Evolutionary conservation across 2,888 invertebrate species (phyloP).

Genomic region (Strigamia maritima): DNA sequence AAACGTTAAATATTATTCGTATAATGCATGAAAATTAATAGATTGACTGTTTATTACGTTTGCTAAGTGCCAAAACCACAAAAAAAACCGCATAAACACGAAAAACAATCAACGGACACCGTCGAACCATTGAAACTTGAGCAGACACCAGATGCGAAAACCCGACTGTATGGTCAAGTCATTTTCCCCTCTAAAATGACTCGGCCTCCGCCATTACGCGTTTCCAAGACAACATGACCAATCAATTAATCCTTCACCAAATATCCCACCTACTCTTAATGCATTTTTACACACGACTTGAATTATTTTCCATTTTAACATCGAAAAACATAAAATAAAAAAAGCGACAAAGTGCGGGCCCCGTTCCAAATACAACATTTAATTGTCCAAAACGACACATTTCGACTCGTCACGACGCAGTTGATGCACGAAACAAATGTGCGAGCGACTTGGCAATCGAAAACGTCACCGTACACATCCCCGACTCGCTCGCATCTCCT

Average conservation of each 20-base stretch:
- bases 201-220: conserved; percentile 30
- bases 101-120: conserved; percentile 5
- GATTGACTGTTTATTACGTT: not conserved
- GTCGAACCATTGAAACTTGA: conserved; percentile 16
- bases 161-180: not conserved
- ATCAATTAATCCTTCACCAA: conserved; percentile 15
- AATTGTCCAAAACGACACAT: conserved; percentile 28
- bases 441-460: not conserved
- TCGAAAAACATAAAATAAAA: not conserved
- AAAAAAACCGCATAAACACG: not conserved
- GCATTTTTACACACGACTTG: not conserved
- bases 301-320: not conserved
- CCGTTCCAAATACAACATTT: conserved; percentile 13
- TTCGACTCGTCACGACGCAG: not conserved
- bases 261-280: not conserved
- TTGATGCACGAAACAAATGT: not conserved
- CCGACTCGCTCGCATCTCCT: not conserved
- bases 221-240: not conserved
- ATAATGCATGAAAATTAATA: not conserved
- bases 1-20: too few species aligned
- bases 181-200: conserved; percentile 15
- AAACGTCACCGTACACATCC: not conserved
- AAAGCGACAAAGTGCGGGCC: not conserved
- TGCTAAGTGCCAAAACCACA: not conserved
- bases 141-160: conserved; percentile 17